A percentile compares a stretch with the other conserved stretches of the same genome.
These are phyloP conservation scores for Scyliorhinus canicula DNA, from an alignment of 2,797 vertebrate genomes.

Conservation along the genomic window DNA sequence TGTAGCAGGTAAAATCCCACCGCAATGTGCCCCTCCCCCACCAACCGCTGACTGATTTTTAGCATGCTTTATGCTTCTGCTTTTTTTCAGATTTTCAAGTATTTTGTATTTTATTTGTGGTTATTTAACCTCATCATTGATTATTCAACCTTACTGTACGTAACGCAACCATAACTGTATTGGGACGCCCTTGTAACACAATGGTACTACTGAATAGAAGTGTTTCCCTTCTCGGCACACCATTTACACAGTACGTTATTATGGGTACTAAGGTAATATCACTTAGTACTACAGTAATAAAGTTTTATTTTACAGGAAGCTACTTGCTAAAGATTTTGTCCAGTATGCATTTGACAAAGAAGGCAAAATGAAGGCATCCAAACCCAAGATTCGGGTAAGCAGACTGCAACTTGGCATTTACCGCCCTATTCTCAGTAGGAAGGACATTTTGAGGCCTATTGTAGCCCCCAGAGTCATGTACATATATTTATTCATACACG, in stretches of 20 bases:
- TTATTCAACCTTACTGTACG: background rate
- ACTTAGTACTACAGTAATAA: constrained; percentile 14
- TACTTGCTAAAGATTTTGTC: constrained; percentile 66
- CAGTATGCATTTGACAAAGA: constrained; percentile 53
- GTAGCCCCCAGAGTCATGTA: background rate
- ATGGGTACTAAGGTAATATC: background rate
- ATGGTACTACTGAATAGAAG: too few species aligned
- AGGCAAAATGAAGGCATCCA: constrained; percentile 49
- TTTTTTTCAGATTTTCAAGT: background rate
- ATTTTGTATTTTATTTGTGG: background rate
- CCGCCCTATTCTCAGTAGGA: background rate
- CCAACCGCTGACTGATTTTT: too few species aligned
- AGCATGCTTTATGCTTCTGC: background rate
- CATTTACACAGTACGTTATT: background rate
- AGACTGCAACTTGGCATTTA: background rate
- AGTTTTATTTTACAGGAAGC: constrained; percentile 61
- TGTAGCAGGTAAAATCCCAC: too few species aligned
- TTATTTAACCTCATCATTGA: background rate
- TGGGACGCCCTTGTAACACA: background rate
- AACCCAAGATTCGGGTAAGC: constrained; percentile 54
- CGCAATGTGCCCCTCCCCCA: too few species aligned
- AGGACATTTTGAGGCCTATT: background rate
- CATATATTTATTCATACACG: background rate
- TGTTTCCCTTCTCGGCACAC: too few species aligned
- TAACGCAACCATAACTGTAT: background rate